Base-by-base conservation (phyloP, 2,888 invertebrate genomes). In the Coremacera marginata region DNA sequence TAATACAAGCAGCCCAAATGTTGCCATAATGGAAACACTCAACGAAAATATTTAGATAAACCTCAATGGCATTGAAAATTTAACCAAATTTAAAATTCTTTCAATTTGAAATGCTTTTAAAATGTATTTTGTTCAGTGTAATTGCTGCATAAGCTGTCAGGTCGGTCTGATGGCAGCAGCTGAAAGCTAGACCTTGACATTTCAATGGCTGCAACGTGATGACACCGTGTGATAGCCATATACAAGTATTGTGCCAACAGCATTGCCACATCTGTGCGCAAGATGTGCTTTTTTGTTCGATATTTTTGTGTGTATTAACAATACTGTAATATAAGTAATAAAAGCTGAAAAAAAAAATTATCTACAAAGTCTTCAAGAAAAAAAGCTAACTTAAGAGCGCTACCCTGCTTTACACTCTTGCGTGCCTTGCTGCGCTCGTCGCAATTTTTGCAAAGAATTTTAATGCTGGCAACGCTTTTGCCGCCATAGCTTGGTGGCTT, bases 201-300 rank as follows among this genome's bases (percentile, higher is more conserved):
- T 65, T 65, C 63, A 65, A 65, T 65, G 63, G 4, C 63, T 65
- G 63, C 34, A 34, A 37, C 63, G 16, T 65, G 63, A 65, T 65
- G 63, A 65, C 31, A 65, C 27, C 63, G 63, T 65, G 37, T 65
- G 37, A 65, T 65, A 65, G 25, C 31, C 63, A 65, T 65, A 5
- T n/a, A n/a, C 9, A n/a, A 55, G 55, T n/a, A 65, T 44, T 44
- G 44, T 44, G 44, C 44, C 44, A 44, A 44, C 31, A 65, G 63
- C 34, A 37, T 65, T 37, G 63, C 63, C 63, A 65, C 19, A 55
- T 55, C 19, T 55, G n/a, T 55, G 55, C 22, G 55, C 19, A 22
- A 22, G n/a, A 55, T 55, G n/a, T 19, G 22, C 8, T 16, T 8
- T 52, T 52, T 55, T 55, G n/a, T 55, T 19, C 22, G n/a, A 19